Evolutionary conservation across 30 jellyfish, hydroid and myxozoan species (phyloP).

Genomic region (Pseudorhiza aurosa): DNA sequence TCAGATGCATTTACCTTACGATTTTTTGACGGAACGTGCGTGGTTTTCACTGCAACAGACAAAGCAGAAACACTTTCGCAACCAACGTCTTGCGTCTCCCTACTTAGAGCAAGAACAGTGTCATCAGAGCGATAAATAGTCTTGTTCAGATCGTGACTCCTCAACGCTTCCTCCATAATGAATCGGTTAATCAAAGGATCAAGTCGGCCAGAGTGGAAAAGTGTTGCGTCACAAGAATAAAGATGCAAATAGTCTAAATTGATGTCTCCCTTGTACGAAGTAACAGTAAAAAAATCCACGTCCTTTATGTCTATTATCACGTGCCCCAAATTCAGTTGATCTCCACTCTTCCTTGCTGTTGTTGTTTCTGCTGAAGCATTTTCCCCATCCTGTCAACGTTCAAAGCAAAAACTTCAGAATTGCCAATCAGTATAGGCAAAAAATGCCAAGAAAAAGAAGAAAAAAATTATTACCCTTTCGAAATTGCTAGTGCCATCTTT

Average conservation of each 20-base stretch:
- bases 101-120: conserved; percentile 50
- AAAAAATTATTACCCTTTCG: no score
- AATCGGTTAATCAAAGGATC: conserved; percentile 30
- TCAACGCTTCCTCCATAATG: conserved; percentile 79
- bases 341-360: neutral
- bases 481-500: no score
- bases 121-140: conserved; percentile 81
- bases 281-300: conserved; percentile 73
- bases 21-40: conserved; percentile 44
- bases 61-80: conserved; percentile 70
- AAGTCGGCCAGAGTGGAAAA: conserved; percentile 57
- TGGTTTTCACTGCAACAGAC: conserved; percentile 78
- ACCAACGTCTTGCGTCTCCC: conserved; percentile 66
- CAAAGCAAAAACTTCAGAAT: no score
- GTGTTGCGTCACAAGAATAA: conserved; percentile 63
- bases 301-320: conserved; percentile 72
- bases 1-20: conserved; percentile 72
- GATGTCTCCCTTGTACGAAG: conserved; percentile 86
- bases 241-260: conserved; percentile 65
- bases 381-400: no score
- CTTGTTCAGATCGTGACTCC: conserved; percentile 1
- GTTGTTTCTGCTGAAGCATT: conserved; percentile 40
- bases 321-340: conserved; percentile 63
- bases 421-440: no score
- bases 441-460: no score